These are phyloP conservation scores for Allobates femoralis DNA, from an alignment of 2,797 vertebrate genomes.

Conservation along the genomic window DNA sequence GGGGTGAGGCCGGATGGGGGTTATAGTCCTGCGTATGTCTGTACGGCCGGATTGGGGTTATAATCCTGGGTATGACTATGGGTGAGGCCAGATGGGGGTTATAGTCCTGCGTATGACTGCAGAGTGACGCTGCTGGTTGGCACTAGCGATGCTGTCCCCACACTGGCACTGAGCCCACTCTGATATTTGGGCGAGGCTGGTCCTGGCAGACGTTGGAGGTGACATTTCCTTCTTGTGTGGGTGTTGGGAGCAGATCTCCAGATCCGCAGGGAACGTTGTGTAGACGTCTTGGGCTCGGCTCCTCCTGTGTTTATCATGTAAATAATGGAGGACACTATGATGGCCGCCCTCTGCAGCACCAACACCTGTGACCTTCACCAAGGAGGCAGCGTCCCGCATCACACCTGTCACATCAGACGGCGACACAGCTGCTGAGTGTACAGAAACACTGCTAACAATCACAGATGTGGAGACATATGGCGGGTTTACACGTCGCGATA, in stretches of 20 bases:
- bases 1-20: not conserved
- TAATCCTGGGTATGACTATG: not conserved
- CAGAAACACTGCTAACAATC: too few species aligned
- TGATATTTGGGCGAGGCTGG: not conserved
- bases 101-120: too few species aligned
- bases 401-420: not conserved
- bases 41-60: too few species aligned
- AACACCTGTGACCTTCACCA: constrained; percentile 5
- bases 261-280: not conserved
- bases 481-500: too few species aligned
- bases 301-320: not conserved
- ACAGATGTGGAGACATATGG: too few species aligned
- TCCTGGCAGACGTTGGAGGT: not conserved
- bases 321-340: too few species aligned
- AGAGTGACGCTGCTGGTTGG: too few species aligned
- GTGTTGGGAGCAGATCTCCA: not conserved
- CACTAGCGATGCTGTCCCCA: too few species aligned
- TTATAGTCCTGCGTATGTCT: not conserved
- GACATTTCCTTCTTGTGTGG: not conserved
- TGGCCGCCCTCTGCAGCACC: not conserved
- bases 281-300: not conserved
- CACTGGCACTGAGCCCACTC: too few species aligned
- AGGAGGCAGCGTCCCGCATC: not conserved
- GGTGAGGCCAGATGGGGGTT: too few species aligned
- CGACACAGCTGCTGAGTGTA: too few species aligned